Conservation (phyloP, 1,140 invertebrate species). For the Globodera rostochiensis region DNA sequence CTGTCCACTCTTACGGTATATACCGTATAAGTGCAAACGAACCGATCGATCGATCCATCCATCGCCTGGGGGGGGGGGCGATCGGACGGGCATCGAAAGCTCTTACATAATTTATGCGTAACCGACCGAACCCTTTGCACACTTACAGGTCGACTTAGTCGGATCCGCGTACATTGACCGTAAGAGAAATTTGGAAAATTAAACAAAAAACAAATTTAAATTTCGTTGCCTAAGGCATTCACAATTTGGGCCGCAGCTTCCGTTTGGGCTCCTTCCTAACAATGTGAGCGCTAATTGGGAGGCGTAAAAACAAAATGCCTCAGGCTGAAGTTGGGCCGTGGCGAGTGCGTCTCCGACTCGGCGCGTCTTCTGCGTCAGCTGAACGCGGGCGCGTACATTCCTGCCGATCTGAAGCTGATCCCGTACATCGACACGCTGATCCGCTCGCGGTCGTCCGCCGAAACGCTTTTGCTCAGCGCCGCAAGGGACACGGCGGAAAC, state of each 20-base stretch:
- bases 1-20: conserved; percentile 51
- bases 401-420: conserved; percentile 32
- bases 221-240: conserved; percentile 22
- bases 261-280: conserved; percentile 38
- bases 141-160: background rate
- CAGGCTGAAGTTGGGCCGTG: conserved; percentile 26
- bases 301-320: too few relatives aligned
- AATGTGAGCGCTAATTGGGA: conserved; percentile 12
- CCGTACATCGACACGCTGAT: conserved; percentile 38
- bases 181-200: background rate
- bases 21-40: background rate
- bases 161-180: conserved; percentile 10
- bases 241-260: conserved; percentile 38
- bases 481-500: background rate
- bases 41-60: conserved; percentile 23
- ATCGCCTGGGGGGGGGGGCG: too few relatives aligned
- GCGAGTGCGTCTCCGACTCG: conserved; percentile 33
- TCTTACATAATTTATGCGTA: too few relatives aligned
- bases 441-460: conserved; percentile 18
- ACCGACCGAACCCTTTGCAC: background rate
- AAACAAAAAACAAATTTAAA: conserved; percentile 16
- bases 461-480: conserved; percentile 22
- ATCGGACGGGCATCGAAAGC: too few relatives aligned
- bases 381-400: conserved; percentile 31
- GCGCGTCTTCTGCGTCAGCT: conserved; percentile 31